Evolutionary conservation across 2,113 vertebrate species (phyloP).

Genomic region (Pagrus major): DNA sequence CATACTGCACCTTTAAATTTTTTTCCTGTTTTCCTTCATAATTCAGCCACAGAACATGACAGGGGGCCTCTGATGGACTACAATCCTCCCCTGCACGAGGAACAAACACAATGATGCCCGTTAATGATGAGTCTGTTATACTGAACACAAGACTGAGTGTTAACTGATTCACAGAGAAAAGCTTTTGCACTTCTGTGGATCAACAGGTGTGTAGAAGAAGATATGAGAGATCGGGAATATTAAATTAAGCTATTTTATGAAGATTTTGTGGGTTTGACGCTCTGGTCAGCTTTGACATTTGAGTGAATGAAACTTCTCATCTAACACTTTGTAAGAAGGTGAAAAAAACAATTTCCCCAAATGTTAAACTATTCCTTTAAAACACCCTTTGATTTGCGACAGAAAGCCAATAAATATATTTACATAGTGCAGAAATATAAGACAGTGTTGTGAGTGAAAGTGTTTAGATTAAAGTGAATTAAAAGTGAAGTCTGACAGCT

Average conservation of each 20-base stretch:
- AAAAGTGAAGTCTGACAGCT: neutral
- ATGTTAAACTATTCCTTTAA: neutral
- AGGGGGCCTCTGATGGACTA: neutral
- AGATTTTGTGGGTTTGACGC: too few species aligned
- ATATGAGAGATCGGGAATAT: too few species aligned
- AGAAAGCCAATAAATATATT: constrained; percentile 45
- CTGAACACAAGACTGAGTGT: neutral
- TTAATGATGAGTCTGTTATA: neutral
- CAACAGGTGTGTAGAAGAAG: too few species aligned
- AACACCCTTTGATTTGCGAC: neutral
- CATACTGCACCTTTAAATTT: too few species aligned
- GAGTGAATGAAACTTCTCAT: neutral
- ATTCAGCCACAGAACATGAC: neutral
- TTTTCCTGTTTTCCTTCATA: neutral
- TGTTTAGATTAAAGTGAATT: neutral
- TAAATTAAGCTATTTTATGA: too few species aligned
- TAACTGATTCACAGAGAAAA: too few species aligned
- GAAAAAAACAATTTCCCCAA: neutral
- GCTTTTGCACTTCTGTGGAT: too few species aligned
- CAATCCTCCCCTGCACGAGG: neutral
- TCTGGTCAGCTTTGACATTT: neutral
- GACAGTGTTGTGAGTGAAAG: neutral
- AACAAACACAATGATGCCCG: neutral
- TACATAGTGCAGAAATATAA: constrained; percentile 15
- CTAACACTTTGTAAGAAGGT: neutral